phyloP scores from a whole-genome alignment of 2,888 invertebrate genomes.

The Nasonovia ribisnigri region DNA sequence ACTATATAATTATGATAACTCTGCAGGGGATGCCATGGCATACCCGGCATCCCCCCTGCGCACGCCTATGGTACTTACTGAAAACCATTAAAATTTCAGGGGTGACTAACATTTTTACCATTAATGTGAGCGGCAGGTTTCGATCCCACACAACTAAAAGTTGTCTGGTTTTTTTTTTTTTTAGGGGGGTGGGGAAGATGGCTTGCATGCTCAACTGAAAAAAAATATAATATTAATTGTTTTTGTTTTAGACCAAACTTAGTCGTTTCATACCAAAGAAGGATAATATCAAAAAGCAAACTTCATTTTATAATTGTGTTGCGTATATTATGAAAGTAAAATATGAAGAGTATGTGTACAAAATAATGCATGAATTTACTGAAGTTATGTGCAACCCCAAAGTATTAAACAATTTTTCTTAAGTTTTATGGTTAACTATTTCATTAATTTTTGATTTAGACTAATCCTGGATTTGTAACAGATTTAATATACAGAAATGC shows the following conservation, averaged over 20 bases:
- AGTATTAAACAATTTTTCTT: slow-evolving; percentile 24
- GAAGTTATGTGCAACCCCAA: slow-evolving; percentile 55
- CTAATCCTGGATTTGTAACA: slow-evolving; percentile 77
- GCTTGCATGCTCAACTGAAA: neutral
- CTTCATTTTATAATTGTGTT: slow-evolving; percentile 58
- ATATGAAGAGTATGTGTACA: slow-evolving; percentile 56
- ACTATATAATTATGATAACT: no score
- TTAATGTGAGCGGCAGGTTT: no score
- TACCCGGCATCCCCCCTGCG: no score
- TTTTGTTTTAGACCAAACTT: slow-evolving; percentile 51
- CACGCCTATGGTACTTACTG: no score
- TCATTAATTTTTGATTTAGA: slow-evolving; percentile 68
- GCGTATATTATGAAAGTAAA: slow-evolving; percentile 63
- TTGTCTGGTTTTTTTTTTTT: no score
- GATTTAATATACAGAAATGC: slow-evolving; percentile 75
- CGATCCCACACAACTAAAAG: no score
- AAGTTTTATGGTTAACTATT: neutral
- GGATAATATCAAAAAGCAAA: slow-evolving; percentile 57
- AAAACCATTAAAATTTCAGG: no score
- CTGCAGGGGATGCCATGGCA: no score
- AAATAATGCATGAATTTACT: slow-evolving; percentile 54
- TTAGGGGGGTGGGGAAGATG: no score
- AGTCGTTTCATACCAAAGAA: slow-evolving; percentile 60
- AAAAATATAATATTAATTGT: neutral
- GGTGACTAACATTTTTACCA: no score